Evolutionary conservation across 2,797 vertebrate species (phyloP).

Genomic region (Tachyglossus aculeatus): DNA sequence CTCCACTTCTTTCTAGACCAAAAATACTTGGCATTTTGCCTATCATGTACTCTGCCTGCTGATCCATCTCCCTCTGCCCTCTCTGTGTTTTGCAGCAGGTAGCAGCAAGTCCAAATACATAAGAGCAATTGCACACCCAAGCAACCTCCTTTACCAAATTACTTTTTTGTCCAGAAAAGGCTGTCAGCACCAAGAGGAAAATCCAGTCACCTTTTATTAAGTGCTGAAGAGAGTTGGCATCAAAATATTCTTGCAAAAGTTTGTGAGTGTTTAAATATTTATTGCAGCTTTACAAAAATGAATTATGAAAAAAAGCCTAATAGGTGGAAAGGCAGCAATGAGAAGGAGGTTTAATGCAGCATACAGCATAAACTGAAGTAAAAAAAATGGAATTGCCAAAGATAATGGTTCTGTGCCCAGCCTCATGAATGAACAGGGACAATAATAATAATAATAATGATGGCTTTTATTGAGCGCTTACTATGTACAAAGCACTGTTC

Average conservation of each 20-base stretch:
- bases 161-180: not conserved
- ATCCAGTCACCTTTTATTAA: not conserved
- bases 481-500: not conserved
- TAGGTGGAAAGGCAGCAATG: not conserved
- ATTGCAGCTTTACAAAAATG: rapidly evolving
- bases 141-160: rapidly evolving
- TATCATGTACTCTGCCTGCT: no score
- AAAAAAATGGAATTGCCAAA: not conserved
- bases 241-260: not conserved
- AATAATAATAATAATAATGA: rapidly evolving
- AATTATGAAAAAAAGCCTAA: not conserved
- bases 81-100: no score
- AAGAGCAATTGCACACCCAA: not conserved
- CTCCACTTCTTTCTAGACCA: no score
- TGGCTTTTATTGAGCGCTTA: not conserved
- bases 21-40: no score
- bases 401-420: rapidly evolving
- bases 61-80: no score
- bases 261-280: conserved; percentile 1
- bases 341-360: not conserved
- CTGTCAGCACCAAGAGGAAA: not conserved
- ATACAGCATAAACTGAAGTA: not conserved
- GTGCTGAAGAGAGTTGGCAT: not conserved
- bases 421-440: not conserved
- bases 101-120: no score